Percentiles rank a stretch among this genome's conserved stretches.
Conservation (phyloP, 2,888 invertebrate species). For the Trissoscelio sp. region DNA sequence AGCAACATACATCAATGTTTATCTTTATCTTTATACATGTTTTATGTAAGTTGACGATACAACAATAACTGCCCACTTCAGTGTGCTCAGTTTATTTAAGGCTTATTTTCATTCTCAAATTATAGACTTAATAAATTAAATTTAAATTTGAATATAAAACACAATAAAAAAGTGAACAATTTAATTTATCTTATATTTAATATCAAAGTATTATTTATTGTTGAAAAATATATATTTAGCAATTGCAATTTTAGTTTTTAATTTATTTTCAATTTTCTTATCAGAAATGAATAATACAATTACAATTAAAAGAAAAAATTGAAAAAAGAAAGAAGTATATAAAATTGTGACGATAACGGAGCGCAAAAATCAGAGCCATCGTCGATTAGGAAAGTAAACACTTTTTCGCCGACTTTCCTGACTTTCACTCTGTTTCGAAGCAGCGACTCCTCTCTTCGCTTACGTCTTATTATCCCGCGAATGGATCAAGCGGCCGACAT, state of each 20-base stretch:
- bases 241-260: no score
- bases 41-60: neutral
- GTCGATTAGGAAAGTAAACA: constrained; percentile 50
- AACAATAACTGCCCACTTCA: neutral
- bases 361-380: constrained; percentile 22
- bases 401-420: constrained; percentile 59
- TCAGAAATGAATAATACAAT: no score
- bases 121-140: neutral
- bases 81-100: neutral
- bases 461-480: neutral
- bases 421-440: constrained; percentile 51
- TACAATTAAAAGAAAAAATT: no score
- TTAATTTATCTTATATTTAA: no score
- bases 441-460: neutral
- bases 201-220: no score
- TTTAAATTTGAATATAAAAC: no score
- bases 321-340: no score
- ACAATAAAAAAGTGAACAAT: no score
- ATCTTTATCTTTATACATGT: neutral
- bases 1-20: no score
- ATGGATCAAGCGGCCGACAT: neutral
- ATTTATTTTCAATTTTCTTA: no score
- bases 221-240: no score
- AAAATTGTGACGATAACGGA: no score
- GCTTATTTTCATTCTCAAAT: neutral